Evolutionary conservation across 2,113 vertebrate species (phyloP), one percentile per base, ranked within the genome.

Genomic region (Phaethornis superciliosus): DNA sequence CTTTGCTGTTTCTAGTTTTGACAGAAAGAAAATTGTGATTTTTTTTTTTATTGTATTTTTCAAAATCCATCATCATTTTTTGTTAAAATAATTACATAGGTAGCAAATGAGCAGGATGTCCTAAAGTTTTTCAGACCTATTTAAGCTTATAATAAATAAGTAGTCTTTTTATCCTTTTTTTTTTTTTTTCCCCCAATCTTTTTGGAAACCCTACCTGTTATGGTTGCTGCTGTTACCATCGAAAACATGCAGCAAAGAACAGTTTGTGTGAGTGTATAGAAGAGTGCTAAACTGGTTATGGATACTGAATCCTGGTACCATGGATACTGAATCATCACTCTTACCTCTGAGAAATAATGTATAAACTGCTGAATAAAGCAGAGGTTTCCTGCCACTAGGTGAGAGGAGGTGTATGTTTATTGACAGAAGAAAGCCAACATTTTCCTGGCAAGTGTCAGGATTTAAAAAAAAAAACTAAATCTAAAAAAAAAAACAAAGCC

Each of bases 341-440:
- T 88, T 88, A 72, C 35, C 33, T 89, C 40, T 79, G 69, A 63
- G 80, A 96, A 96, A 87, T 85, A 56, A 44, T 46, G 9, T 92
- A 27, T 81, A 54, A 85, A 74, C 30, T 83, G 40, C 56, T 88
- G 37, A 90, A 87, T 4, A 90, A 63, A 85, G 58, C 80, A 52
- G 58, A 90, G 21, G 4, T 88, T 88, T 88, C 80, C n/a, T 23
- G 44, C 26, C 42, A n/a, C 37, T 28, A 49, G 15, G 18, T 67
- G 44, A 46, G 11, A 12, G 7, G 11, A 12, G 7, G 12, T 33
- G 30, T 78, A 63, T 59, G 40, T 85, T 54, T n/a, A 63, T 42
- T 32, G 60, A n/a, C 37, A 69, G 20, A 84, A 60, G 30, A 56
- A 88, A 49, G 13, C 62, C 15, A 77, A 40, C 23, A 17, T 88